Percentiles rank a stretch among this genome's conserved stretches.
These are phyloP conservation scores for Anolis sagrei DNA, from an alignment of 2,113 vertebrate genomes.

Conservation along the genomic window DNA sequence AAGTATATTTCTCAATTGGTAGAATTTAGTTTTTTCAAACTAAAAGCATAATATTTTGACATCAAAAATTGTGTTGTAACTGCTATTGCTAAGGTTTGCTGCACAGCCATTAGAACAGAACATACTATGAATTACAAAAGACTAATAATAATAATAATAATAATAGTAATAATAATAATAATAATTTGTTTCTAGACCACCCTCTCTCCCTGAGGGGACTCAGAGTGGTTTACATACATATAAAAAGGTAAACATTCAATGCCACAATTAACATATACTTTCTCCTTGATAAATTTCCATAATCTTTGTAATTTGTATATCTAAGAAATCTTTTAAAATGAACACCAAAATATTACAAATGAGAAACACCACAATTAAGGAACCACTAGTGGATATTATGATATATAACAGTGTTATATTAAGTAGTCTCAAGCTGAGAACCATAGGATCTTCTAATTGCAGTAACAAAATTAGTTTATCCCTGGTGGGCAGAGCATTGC, in stretches of 20 bases:
- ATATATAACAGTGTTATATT: constrained; percentile 13
- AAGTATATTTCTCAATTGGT: constrained; percentile 27
- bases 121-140: background rate
- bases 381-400: constrained; percentile 42
- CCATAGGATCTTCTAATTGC: background rate
- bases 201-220: too few relatives aligned
- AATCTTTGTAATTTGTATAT: constrained; percentile 40
- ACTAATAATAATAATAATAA: too few relatives aligned
- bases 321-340: constrained; percentile 27
- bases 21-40: background rate
- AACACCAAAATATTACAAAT: constrained; percentile 37
- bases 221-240: too few relatives aligned
- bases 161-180: too few relatives aligned
- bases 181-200: too few relatives aligned
- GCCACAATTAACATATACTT: too few relatives aligned
- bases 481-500: background rate
- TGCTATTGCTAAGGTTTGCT: constrained; percentile 5
- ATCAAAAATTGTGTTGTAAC: constrained; percentile 11
- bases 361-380: constrained; percentile 46
- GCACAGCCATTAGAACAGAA: constrained; percentile 33
- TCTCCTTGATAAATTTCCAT: constrained; percentile 49
- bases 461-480: background rate
- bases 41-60: constrained; percentile 1
- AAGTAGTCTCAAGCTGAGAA: background rate
- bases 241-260: too few relatives aligned